Base-by-base conservation (phyloP, 2,113 vertebrate species). In the Siniperca chuatsi region DNA sequence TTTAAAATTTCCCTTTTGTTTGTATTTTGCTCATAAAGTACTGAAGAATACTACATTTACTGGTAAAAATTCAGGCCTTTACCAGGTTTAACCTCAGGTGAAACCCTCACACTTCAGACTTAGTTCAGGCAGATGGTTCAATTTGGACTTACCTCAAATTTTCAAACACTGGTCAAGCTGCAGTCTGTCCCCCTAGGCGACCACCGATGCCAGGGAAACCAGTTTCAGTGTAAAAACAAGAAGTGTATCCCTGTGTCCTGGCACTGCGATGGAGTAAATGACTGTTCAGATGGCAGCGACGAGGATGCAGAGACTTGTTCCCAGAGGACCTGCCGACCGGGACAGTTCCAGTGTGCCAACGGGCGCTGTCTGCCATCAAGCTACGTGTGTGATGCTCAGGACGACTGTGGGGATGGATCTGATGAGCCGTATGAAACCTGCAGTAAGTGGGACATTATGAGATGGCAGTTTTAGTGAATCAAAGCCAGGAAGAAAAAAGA, bases 191-290 rank as follows among this genome's bases (percentile, higher is more conserved):
- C 48, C 2, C 4, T 37, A 95, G 95, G 93, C 62, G 91, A 95
- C 88, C 93, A 95, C 82, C 84, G 94, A 15, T 96, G 95, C 46
- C 75, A 88, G 57, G 87, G 72, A 16, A 95, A 95, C 84, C 93
- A 96, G 86, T 96, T 95, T 82, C 95, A 96, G 90, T 96, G 95
- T 82, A 92, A 92, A 89, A 90, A 94, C 88, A 95, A 95, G 74
- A 67, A 69, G 25, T 96, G 95, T 83, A 95, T 96, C 76, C 94
- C 95, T 1, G 85, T 94, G 44, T 87, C 94, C 29, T 94, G 91
- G 90, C 95, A 95, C 84, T 96, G 95, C 7, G 94, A 96, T 1
- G 95, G 95, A 9, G 2, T 86, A 0, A 29, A n/a, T 2, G 94
- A 96, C 87, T 96, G 95, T 13, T 42, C 84, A 0, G 95, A 96